Conservation (phyloP, 1,140 invertebrate species). For the Heliconius himera region DNA sequence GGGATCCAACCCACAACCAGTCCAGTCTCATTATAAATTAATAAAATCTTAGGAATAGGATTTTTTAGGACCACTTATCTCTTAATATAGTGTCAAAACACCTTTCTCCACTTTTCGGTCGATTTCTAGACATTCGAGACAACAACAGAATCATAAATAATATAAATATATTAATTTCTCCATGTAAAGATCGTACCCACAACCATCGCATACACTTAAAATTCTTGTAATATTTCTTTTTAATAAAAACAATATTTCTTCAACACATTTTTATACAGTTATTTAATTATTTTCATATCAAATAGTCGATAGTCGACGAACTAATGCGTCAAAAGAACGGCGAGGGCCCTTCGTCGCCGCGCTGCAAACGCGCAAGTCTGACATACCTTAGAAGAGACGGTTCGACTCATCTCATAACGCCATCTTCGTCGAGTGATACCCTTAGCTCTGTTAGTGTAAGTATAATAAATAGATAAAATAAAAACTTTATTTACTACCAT, state of each 20-base stretch:
- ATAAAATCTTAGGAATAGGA: too few species aligned
- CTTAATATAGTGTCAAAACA: too few species aligned
- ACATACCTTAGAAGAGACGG: constrained; percentile 82
- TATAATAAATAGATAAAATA: not conserved
- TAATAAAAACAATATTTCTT: constrained; percentile 20
- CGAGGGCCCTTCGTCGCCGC: constrained; percentile 53
- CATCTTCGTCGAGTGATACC: constrained; percentile 79
- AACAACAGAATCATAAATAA: too few species aligned
- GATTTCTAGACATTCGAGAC: too few species aligned
- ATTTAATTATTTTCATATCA: not conserved
- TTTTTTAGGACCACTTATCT: too few species aligned
- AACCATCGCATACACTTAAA: too few species aligned
- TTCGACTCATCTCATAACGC: constrained; percentile 81
- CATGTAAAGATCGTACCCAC: too few species aligned
- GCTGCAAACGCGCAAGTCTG: constrained; percentile 63
- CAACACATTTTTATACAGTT: not conserved
- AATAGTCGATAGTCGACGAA: constrained; percentile 95
- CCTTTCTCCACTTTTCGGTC: too few species aligned
- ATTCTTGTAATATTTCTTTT: not conserved
- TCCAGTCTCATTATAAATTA: too few species aligned
- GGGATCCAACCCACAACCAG: too few species aligned
- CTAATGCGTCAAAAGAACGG: constrained; percentile 89
- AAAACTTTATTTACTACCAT: too few species aligned
- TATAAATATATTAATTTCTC: too few species aligned
- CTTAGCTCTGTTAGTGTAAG: constrained; percentile 70